Evolutionary conservation across 2,888 invertebrate genomes (phyloP).

Genomic region (Drosophila borborema): DNA sequence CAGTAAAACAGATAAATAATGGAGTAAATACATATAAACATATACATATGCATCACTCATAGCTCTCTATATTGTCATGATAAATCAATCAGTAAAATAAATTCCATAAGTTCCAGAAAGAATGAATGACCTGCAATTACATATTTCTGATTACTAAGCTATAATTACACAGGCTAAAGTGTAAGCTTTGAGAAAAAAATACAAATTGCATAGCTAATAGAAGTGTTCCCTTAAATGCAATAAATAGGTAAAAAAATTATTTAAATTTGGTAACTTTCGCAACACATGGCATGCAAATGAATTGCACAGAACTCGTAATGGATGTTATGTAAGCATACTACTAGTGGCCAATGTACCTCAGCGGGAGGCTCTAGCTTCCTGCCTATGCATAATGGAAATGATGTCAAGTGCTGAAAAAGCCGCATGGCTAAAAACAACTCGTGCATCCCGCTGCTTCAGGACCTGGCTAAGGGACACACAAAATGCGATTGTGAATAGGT

Average conservation of each 20-base stretch:
- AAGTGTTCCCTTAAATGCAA: too few species aligned
- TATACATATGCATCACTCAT: too few species aligned
- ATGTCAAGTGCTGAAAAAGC: slow-evolving; percentile 69
- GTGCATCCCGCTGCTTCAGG: slow-evolving; percentile 7
- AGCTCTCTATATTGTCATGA: too few species aligned
- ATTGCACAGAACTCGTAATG: neutral
- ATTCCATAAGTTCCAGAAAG: too few species aligned
- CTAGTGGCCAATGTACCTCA: slow-evolving; percentile 18
- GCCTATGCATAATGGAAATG: slow-evolving; percentile 52
- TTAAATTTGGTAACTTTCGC: neutral
- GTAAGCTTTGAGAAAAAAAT: too few species aligned
- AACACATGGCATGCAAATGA: neutral
- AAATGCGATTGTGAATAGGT: slow-evolving; percentile 15
- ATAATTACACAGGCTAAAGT: too few species aligned
- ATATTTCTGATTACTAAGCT: too few species aligned
- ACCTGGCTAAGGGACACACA: neutral
- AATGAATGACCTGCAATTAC: too few species aligned
- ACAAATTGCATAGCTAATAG: too few species aligned
- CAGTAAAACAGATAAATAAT: too few species aligned
- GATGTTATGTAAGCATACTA: slow-evolving; percentile 5
- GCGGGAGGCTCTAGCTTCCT: slow-evolving; percentile 33
- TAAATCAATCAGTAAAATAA: too few species aligned
- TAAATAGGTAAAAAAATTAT: neutral
- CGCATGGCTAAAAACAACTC: slow-evolving; percentile 31
- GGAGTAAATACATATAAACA: too few species aligned